Conservation (phyloP, 2,113 vertebrate species). For the Dicentrarchus labrax region DNA sequence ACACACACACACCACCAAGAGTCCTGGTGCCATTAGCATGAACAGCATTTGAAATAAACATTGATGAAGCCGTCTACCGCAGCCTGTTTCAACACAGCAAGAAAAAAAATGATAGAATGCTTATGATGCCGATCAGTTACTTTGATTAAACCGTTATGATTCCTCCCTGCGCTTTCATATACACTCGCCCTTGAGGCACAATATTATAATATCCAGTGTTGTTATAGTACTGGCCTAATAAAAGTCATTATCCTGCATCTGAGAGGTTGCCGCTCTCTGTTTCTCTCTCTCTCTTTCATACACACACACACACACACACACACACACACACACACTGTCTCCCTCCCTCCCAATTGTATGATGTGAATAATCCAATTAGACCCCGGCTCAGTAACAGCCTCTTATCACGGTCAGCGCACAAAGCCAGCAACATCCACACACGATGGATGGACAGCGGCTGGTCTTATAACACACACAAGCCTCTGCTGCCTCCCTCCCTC, state of each 20-base stretch:
- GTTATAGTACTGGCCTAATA: conserved; percentile 72
- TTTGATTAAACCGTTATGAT: conserved; percentile 69
- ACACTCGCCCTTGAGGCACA: conserved; percentile 59
- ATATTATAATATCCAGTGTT: conserved; percentile 58
- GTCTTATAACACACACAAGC: conserved; percentile 60
- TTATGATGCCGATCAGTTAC: conserved; percentile 58
- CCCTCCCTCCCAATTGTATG: conserved; percentile 65
- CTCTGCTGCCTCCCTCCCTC: neutral
- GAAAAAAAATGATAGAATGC: conserved; percentile 46
- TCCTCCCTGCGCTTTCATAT: conserved; percentile 53
- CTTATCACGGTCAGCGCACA: conserved; percentile 80
- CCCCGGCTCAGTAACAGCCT: conserved; percentile 76
- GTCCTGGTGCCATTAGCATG: conserved; percentile 12
- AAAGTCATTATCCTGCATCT: conserved; percentile 72
- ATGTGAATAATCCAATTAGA: conserved; percentile 84
- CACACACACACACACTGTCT: conserved; percentile 25
- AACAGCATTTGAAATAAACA: conserved; percentile 35
- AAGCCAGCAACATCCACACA: conserved; percentile 69
- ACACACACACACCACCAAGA: conserved; percentile 19
- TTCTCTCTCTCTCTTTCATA: neutral
- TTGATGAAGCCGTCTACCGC: conserved; percentile 39
- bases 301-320: conserved; percentile 4
- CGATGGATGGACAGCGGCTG: conserved; percentile 66
- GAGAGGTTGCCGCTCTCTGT: conserved; percentile 54
- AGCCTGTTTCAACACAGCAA: conserved; percentile 11